Base-by-base conservation (phyloP, 2,888 invertebrate genomes). In the Ophion slaviceki region DNA sequence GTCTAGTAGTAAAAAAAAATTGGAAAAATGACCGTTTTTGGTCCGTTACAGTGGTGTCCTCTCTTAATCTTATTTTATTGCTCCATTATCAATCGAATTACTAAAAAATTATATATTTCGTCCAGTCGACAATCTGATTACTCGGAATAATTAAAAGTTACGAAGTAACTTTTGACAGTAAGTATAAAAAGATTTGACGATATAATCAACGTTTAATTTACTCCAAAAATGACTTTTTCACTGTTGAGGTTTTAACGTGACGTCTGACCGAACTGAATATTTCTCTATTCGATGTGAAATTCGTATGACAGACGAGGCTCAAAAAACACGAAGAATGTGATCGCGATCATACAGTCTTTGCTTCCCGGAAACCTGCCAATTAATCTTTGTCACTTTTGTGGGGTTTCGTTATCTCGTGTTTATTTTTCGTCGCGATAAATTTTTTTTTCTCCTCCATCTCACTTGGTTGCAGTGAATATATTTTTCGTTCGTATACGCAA, bases 301-400 rank as follows among this genome's bases (percentile, higher is more conserved):
- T 77, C 10, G 24, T 17, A 24, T 74, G 71, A 86, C 80, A 84
- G 81, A 84, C 71, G 75, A 57, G 82, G 28, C 77, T 75, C 84
- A 40, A 64, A 32, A 68, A 86, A 70, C 28, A 68, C 78, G 80
- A 79, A 80, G 75, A 86, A 84, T 82, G 84, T 72, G 71, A 88
- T 84, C 80, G 17, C 53, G 82, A 75, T 84, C 79, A 32, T 61
- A 40, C 28, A 28, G 67, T 83, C 80, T 36, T 70, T 80, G 85
- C 62, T 75, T 83, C 53, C 36, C 47, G 28, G 76, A 83, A 86
- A 86, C 86, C 87, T 82, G 72, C 62, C 82, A 85, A 81, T 83
- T 79, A 70, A 36, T 79, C 81, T 84, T 87, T 72, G 57, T 76
- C 75, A 78, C 80, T 84, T 84, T 82, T 67, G 76, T 85, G 70